Evolutionary conservation across 2,797 vertebrate genomes (phyloP).

Genomic region (Anguilla marmorata): DNA sequence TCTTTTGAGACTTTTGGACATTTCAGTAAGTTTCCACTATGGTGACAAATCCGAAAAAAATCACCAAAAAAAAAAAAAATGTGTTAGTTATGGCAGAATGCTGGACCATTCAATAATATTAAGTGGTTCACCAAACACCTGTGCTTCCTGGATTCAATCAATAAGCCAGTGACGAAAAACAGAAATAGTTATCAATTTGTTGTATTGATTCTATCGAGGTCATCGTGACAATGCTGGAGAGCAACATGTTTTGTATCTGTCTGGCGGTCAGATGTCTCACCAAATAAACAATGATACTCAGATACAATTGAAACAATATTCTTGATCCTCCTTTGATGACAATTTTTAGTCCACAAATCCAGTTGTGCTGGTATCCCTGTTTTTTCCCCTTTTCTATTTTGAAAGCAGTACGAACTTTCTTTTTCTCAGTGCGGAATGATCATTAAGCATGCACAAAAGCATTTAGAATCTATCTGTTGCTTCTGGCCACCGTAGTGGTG

Average conservation of each 20-base stretch:
- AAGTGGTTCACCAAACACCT: background rate
- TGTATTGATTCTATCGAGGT: background rate
- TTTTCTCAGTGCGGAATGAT: background rate
- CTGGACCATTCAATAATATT: background rate
- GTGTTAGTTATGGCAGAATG: background rate
- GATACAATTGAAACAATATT: background rate
- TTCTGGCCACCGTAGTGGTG: background rate
- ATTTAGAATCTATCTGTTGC: background rate
- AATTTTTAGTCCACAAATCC: background rate
- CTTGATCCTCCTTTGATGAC: background rate
- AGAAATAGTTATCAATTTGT: background rate
- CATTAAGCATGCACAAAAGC: background rate
- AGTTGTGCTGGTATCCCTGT: background rate
- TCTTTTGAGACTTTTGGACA: background rate
- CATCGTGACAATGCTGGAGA: background rate
- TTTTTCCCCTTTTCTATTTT: background rate
- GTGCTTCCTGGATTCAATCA: background rate
- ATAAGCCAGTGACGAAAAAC: slow-evolving; percentile 4
- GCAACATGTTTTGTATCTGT: background rate
- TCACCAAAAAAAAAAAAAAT: background rate
- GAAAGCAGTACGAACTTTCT: background rate
- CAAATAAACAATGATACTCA: background rate
- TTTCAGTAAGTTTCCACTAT: background rate
- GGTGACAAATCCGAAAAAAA: background rate
- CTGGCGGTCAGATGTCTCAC: background rate